A percentile compares a stretch with the other conserved stretches of the same genome.
These are phyloP conservation scores for Epinephelus lanceolatus DNA, from an alignment of 2,113 vertebrate species.

Conservation along the genomic window DNA sequence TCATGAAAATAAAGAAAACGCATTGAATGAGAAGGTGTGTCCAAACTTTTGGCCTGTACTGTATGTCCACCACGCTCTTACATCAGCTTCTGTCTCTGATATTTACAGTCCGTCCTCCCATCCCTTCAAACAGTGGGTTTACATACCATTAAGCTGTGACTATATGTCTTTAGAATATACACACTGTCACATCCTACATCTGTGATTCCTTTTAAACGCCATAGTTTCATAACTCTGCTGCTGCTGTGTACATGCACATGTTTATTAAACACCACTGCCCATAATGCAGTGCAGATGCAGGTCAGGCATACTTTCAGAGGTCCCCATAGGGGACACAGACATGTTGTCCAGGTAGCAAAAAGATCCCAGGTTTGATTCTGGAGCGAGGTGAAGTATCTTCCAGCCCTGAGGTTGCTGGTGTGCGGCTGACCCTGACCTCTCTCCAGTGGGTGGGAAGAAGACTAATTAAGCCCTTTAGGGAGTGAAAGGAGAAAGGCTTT, in stretches of 20 bases:
- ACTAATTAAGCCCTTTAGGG: not conserved
- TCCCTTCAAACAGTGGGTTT: not conserved
- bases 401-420: not conserved
- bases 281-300: conserved; percentile 38
- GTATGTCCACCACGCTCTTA: not conserved
- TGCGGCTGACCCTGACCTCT: not conserved
- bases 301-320: not conserved
- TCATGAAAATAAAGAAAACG: too few relatives aligned
- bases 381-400: not conserved
- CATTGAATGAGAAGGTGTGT: too few relatives aligned
- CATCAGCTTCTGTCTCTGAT: not conserved
- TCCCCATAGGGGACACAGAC: not conserved
- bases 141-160: conserved; percentile 2
- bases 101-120: conserved; percentile 17
- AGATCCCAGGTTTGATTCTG: not conserved
- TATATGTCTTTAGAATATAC: conserved; percentile 14
- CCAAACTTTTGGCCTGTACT: too few relatives aligned
- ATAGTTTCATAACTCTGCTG: conserved; percentile 10
- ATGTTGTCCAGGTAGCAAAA: not conserved
- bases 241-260: conserved; percentile 2
- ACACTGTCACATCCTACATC: conserved; percentile 33
- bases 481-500: not conserved
- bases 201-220: conserved; percentile 11
- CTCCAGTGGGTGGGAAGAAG: not conserved
- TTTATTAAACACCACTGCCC: conserved; percentile 62